phyloP scores from a whole-genome alignment of 2,888 invertebrate genomes.

The Stenoptilia bipunctidactyla region DNA sequence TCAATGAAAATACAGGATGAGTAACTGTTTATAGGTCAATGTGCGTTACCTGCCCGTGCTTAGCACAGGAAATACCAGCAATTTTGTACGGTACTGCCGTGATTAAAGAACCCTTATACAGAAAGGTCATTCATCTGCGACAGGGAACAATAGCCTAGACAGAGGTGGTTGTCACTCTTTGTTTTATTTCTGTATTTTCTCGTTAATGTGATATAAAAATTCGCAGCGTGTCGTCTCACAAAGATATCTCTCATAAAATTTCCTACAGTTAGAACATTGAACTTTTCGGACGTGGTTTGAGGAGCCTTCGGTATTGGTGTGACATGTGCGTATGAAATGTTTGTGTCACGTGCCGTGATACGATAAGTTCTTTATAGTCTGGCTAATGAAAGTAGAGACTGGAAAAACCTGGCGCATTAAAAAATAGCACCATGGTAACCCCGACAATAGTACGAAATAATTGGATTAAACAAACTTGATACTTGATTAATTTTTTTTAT shows the following conservation, averaged over 20 bases:
- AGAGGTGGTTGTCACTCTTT: conserved; percentile 52
- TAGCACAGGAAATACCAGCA: conserved; percentile 40
- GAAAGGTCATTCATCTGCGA: conserved; percentile 51
- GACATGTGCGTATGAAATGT: neutral
- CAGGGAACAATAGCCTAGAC: conserved; percentile 47
- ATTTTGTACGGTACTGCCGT: conserved; percentile 34
- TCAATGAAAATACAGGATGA: too few species aligned
- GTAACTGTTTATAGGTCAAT: conserved; percentile 26
- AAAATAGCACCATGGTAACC: too few species aligned
- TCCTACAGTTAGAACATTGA: conserved; percentile 52
- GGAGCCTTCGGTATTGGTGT: too few species aligned
- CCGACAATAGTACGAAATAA: too few species aligned
- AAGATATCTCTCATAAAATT: conserved; percentile 56
- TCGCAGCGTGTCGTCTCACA: conserved; percentile 41
- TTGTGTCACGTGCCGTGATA: too few species aligned
- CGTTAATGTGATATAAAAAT: conserved; percentile 60
- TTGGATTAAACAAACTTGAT: too few species aligned
- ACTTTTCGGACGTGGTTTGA: conserved; percentile 21
- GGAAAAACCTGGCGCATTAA: too few species aligned
- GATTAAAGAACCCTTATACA: conserved; percentile 41
- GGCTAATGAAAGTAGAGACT: too few species aligned
- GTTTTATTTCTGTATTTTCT: conserved; percentile 36
- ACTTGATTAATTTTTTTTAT: too few species aligned
- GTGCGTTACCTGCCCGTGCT: conserved; percentile 29
- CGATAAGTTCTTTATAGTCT: too few species aligned